Evolutionary conservation across 2,797 vertebrate species (phyloP).

Genomic region (Cossypha heuglini): DNA sequence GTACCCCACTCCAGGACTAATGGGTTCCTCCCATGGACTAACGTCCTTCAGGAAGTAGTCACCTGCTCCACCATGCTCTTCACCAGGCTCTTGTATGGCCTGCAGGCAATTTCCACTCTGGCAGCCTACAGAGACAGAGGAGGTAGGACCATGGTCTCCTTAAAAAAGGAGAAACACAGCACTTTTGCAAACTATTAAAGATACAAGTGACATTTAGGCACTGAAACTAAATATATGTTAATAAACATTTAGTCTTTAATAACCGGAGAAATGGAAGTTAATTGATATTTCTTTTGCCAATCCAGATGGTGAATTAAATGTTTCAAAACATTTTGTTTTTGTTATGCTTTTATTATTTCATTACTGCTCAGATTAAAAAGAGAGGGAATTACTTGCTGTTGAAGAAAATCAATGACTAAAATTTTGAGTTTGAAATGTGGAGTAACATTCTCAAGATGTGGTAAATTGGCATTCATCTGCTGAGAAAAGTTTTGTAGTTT

Average conservation of each 20-base stretch:
- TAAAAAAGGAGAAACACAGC: fast-evolving
- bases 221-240: background rate
- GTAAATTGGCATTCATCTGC: background rate
- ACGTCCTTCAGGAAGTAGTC: background rate
- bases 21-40: background rate
- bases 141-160: background rate
- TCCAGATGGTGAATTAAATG: background rate
- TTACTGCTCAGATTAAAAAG: background rate
- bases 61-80: background rate
- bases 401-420: background rate
- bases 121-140: fast-evolving
- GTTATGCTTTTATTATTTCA: background rate
- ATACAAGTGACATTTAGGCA: background rate
- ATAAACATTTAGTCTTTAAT: background rate
- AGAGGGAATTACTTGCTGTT: background rate
- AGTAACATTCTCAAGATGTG: background rate
- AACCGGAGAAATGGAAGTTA: background rate
- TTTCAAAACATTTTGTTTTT: background rate
- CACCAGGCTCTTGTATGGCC: background rate
- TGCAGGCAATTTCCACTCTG: background rate
- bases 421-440: background rate
- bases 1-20: background rate
- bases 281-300: background rate
- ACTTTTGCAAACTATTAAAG: background rate
- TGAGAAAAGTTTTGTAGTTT: background rate